Conservation (phyloP, 2,797 vertebrate species). For the Alectoris magna region DNA sequence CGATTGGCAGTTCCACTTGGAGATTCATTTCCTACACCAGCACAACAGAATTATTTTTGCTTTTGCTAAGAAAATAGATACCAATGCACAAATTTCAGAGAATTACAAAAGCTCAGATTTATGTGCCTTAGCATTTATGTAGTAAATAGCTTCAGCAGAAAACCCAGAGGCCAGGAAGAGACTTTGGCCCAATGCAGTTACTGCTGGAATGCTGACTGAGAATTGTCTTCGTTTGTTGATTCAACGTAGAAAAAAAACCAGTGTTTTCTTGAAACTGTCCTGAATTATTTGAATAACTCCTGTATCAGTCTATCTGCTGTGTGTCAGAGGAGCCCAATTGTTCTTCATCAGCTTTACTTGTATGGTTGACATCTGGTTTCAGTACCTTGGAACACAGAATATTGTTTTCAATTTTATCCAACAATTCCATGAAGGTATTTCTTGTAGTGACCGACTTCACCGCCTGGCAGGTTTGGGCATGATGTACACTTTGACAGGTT, state of each 20-base stretch:
- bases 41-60: background rate
- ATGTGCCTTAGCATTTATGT: slow-evolving; percentile 8
- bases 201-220: background rate
- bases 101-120: background rate
- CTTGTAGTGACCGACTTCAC: slow-evolving; percentile 15
- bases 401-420: background rate
- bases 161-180: background rate
- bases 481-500: slow-evolving; percentile 93
- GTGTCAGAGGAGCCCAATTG: too few relatives aligned
- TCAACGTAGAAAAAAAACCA: background rate
- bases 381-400: background rate
- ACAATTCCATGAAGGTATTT: background rate
- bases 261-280: background rate
- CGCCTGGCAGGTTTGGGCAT: slow-evolving; percentile 96
- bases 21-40: background rate
- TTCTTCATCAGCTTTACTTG: background rate
- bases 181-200: background rate
- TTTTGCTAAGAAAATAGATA: background rate
- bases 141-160: background rate
- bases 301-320: background rate
- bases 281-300: background rate
- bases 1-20: background rate
- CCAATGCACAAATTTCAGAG: background rate
- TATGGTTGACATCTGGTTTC: background rate
- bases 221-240: background rate